Conservation (phyloP, 1,140 invertebrate genomes). For the Neoseiulus cucumeris region DNA sequence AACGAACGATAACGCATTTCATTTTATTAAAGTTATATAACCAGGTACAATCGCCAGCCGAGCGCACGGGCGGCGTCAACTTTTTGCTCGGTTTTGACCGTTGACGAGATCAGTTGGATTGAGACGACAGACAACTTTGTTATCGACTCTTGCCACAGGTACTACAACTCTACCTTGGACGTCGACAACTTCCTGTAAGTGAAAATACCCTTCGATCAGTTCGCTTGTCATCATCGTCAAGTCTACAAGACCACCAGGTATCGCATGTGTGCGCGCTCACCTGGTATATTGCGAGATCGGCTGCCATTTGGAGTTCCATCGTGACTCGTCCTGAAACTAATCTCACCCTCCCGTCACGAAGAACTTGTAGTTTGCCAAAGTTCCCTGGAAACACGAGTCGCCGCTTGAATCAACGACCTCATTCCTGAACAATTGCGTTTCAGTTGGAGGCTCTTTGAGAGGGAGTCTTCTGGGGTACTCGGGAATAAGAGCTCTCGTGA, state of each 20-base stretch:
- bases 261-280: neutral
- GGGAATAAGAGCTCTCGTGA: too few relatives aligned
- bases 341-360: neutral
- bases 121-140: conserved; percentile 1
- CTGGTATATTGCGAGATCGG: neutral
- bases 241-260: too few relatives aligned
- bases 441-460: neutral
- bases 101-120: neutral
- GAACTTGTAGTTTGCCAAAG: neutral
- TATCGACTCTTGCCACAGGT: neutral
- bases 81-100: too few relatives aligned
- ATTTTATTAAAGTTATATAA: too few relatives aligned
- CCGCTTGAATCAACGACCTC: neutral
- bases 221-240: too few relatives aligned
- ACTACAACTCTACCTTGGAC: neutral
- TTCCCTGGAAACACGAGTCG: neutral
- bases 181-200: neutral
- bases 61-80: too few relatives aligned
- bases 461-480: neutral
- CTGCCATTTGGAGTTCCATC: conserved; percentile 1
- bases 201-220: neutral
- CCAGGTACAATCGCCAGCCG: too few relatives aligned
- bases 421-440: neutral
- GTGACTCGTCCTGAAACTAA: neutral
- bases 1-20: too few relatives aligned